These are phyloP conservation scores for Cheilosia vernalis DNA, from an alignment of 2,888 invertebrate genomes.

Conservation along the genomic window DNA sequence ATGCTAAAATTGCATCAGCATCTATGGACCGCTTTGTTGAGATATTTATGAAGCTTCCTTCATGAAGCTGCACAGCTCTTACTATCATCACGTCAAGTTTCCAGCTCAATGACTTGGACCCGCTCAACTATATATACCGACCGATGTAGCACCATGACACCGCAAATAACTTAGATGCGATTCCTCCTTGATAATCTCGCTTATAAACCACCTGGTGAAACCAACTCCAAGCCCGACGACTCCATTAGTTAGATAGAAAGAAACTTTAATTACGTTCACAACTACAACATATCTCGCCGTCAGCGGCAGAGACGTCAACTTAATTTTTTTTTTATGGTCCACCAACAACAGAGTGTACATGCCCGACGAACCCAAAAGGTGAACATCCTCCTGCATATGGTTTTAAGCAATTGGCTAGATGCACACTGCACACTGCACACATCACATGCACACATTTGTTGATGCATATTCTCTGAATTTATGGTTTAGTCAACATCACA, in stretches of 20 bases:
- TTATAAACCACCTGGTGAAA: not conserved
- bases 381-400: conserved; percentile 26
- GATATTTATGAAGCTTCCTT: not conserved
- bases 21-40: too few relatives aligned
- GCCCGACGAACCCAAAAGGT: conserved; percentile 11
- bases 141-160: not conserved
- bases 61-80: not conserved
- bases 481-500: conserved; percentile 56
- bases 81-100: not conserved
- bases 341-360: not conserved
- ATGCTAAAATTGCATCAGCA: too few relatives aligned
- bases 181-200: not conserved
- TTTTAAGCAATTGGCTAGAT: conserved; percentile 39
- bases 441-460: conserved; percentile 3
- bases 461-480: conserved; percentile 40
- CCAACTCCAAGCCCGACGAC: conserved; percentile 16
- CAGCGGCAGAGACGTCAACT: conserved; percentile 42
- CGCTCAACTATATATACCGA: not conserved
- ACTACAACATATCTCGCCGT: conserved; percentile 4
- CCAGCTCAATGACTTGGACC: not conserved
- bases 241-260: conserved; percentile 15
- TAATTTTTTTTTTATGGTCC: conserved; percentile 2
- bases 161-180: not conserved
- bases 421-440: conserved; percentile 4
- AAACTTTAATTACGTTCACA: conserved; percentile 45